Conservation (phyloP, 2,113 vertebrate genomes). For the Tupaia chinensis region DNA sequence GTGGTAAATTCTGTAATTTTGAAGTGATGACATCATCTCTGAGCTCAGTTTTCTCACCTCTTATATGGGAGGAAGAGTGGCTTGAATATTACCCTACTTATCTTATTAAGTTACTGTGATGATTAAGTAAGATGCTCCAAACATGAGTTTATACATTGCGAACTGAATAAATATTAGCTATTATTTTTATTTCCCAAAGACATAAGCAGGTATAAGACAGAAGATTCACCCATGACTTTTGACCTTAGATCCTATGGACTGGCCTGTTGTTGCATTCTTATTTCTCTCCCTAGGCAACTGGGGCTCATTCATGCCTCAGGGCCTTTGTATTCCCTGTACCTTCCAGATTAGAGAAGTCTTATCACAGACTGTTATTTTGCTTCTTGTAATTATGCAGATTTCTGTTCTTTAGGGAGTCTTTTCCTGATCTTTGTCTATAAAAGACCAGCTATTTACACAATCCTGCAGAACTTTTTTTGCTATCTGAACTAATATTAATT, state of each 20-base stretch:
- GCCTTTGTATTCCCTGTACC: background rate
- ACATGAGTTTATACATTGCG: background rate
- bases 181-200: background rate
- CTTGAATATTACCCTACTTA: background rate
- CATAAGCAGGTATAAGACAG: background rate
- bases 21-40: background rate
- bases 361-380: background rate
- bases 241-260: background rate
- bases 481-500: background rate
- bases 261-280: background rate
- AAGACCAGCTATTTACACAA: background rate
- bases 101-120: background rate
- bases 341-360: background rate
- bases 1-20: background rate
- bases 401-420: background rate
- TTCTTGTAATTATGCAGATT: background rate
- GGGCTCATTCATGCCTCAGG: background rate
- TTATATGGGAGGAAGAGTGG: background rate
- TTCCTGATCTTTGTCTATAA: background rate
- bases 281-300: background rate
- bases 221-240: background rate
- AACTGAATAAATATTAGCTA: background rate
- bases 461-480: background rate
- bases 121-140: background rate
- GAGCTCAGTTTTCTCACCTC: background rate